Evolutionary conservation across 2,888 invertebrate genomes (phyloP).

Genomic region (Emesis furor): DNA sequence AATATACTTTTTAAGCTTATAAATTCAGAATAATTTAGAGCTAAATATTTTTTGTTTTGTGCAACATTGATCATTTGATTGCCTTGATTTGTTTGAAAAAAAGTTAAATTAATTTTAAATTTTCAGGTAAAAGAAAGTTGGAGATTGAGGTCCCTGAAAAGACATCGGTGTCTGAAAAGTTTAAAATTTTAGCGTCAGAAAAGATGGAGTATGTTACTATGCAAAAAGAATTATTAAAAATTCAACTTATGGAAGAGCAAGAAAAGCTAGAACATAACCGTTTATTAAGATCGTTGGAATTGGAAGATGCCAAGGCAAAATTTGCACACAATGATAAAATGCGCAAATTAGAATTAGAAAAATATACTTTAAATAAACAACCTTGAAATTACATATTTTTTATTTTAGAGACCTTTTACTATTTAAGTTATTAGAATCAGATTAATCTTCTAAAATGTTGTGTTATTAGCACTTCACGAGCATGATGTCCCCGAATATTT

Average conservation of each 20-base stretch:
- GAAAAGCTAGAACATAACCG: not conserved
- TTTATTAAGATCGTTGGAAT: not conserved
- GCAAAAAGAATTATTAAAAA: not conserved
- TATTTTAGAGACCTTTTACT: not conserved
- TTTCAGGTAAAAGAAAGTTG: constrained; percentile 1
- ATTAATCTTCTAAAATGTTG: not conserved
- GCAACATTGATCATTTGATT: not conserved
- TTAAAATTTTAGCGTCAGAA: not conserved
- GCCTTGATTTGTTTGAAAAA: not conserved
- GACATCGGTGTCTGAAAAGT: not conserved
- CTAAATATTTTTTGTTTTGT: constrained; percentile 25
- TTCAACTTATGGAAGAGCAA: constrained; percentile 7
- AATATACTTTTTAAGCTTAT: no score
- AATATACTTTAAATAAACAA: not conserved
- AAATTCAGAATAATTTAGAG: no score
- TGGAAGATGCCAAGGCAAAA: constrained; percentile 9
- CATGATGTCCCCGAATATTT: not conserved
- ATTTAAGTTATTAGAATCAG: not conserved
- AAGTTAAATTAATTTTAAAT: not conserved
- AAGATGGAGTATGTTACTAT: not conserved
- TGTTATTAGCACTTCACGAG: not conserved
- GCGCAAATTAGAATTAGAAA: not conserved
- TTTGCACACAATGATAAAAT: not conserved
- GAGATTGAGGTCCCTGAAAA: not conserved
- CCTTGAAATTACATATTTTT: not conserved